phyloP scores from a whole-genome alignment of 2,888 invertebrate species.

The Acronicta psi region DNA sequence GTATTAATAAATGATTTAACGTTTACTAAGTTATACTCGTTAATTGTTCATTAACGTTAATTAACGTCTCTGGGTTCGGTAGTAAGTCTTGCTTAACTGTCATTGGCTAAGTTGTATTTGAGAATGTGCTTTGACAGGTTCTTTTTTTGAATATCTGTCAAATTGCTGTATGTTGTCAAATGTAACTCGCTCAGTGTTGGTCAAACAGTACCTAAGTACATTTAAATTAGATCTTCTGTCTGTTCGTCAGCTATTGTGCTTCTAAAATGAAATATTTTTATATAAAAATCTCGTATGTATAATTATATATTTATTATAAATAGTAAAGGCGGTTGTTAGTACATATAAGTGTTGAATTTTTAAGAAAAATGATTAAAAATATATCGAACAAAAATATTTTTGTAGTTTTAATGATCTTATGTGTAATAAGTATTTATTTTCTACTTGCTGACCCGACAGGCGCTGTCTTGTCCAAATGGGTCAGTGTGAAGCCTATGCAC shows the following conservation, averaged over 20 bases:
- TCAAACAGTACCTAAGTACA: neutral
- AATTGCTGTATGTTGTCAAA: too few relatives aligned
- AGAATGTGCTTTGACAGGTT: too few relatives aligned
- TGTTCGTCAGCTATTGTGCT: constrained; percentile 26
- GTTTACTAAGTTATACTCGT: neutral
- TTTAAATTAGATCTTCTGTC: constrained; percentile 5
- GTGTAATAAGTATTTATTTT: constrained; percentile 33
- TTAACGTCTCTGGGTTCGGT: neutral
- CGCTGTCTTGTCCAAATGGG: too few relatives aligned
- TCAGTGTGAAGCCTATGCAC: too few relatives aligned
- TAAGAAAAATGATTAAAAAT: constrained; percentile 43
- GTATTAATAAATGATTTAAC: too few relatives aligned
- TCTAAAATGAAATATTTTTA: constrained; percentile 28
- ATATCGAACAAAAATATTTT: constrained; percentile 48
- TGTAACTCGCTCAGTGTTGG: neutral
- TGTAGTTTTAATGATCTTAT: constrained; percentile 34
- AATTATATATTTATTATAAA: constrained; percentile 16
- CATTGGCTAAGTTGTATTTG: neutral
- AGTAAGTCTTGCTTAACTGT: neutral
- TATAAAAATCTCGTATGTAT: constrained; percentile 24
- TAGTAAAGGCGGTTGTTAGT: constrained; percentile 38
- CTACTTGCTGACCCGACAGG: too few relatives aligned
- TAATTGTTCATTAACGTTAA: neutral
- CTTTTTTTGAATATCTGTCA: too few relatives aligned
- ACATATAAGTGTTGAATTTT: constrained; percentile 56